A percentile compares a stretch with the other conserved stretches of the same genome.
Conservation (phyloP, 1,140 invertebrate genomes). For the Maconellicoccus hirsutus region DNA sequence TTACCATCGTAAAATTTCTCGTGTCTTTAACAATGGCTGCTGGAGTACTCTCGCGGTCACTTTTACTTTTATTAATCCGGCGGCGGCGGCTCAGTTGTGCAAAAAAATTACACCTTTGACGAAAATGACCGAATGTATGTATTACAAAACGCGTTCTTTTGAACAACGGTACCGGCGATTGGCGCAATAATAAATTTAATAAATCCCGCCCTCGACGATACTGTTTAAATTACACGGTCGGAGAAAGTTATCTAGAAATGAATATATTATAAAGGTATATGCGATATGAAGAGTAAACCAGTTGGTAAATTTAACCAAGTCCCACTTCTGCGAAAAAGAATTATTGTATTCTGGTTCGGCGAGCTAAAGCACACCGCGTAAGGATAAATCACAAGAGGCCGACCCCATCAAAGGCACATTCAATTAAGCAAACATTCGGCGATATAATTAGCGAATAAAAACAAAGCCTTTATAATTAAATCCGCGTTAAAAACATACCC, state of each 20-base stretch:
- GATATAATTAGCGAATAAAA: not conserved
- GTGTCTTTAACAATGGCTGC: not conserved
- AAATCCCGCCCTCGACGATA: conserved; percentile 18
- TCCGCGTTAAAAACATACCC: not conserved
- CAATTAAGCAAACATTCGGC: not conserved
- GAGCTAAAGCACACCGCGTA: not conserved
- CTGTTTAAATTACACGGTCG: conserved; percentile 15
- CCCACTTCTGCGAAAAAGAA: conserved; percentile 11
- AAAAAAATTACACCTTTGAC: not conserved
- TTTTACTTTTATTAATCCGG: not conserved
- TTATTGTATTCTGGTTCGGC: not conserved
- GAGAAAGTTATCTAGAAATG: conserved; percentile 19
- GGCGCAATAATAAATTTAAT: not conserved
- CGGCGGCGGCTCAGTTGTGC: not conserved
- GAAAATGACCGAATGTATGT: too few species aligned
- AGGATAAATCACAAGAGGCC: too few species aligned
- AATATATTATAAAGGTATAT: conserved; percentile 7
- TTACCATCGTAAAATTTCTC: not conserved
- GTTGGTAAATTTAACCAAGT: conserved; percentile 17
- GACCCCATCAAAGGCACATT: not conserved
- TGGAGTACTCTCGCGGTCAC: not conserved
- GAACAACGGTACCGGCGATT: not conserved
- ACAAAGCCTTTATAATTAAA: not conserved
- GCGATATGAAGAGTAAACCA: conserved; percentile 16
- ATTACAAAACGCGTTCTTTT: not conserved